Percentiles rank a stretch among this genome's conserved stretches.
Evolutionary conservation across 2,888 invertebrate genomes (phyloP).

Genomic region (Phrixothrix hirtus): DNA sequence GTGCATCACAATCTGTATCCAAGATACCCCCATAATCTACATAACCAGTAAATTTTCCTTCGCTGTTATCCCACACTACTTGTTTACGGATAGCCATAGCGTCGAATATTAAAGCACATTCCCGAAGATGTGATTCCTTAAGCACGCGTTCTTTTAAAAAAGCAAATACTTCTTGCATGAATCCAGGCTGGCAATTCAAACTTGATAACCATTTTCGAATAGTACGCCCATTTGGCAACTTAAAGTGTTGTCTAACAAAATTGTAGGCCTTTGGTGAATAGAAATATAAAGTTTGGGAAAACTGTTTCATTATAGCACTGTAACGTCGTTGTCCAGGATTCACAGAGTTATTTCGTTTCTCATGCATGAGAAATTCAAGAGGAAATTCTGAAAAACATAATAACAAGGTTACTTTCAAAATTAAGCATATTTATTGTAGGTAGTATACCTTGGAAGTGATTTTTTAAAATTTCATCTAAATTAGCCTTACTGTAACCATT

Average conservation of each 20-base stretch:
- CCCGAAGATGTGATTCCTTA: neutral
- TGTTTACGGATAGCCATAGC: no score
- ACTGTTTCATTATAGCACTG: neutral
- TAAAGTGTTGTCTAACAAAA: neutral
- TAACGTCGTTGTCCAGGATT: neutral
- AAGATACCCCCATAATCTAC: conserved; percentile 15
- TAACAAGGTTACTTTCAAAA: no score
- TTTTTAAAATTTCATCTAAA: conserved; percentile 2
- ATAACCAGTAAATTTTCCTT: conserved; percentile 12
- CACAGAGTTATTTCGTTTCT: neutral
- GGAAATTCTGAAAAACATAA: no score
- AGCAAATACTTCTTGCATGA: conserved; percentile 10
- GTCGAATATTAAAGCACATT: no score
- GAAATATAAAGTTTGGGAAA: no score
- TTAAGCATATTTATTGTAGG: no score
- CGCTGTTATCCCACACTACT: conserved; percentile 12
- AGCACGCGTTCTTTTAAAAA: conserved; percentile 10
- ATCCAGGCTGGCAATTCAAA: conserved; percentile 10
- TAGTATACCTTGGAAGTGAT: conserved; percentile 5
- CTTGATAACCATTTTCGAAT: conserved; percentile 14
- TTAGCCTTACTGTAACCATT: conserved; percentile 1
- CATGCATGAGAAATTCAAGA: neutral
- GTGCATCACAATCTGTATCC: conserved; percentile 9
- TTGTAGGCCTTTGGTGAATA: conserved; percentile 1
- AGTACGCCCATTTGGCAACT: neutral